Percentiles rank a stretch among this genome's conserved stretches.
These are phyloP conservation scores for Novumbra hubbsi DNA, from an alignment of 2,797 vertebrate species.

Conservation along the genomic window DNA sequence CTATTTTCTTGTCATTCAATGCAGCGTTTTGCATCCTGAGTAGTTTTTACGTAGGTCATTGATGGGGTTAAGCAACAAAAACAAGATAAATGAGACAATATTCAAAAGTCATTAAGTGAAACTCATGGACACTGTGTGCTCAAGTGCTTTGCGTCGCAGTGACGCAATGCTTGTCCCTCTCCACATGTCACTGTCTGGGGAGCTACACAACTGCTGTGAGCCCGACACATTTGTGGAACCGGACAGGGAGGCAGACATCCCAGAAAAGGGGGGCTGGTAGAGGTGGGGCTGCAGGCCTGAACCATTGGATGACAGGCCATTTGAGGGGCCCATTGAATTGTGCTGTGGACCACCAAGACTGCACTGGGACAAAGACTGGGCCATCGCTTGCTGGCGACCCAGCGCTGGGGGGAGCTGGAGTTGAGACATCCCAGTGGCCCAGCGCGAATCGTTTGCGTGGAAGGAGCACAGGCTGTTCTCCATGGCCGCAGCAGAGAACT, in stretches of 20 bases:
- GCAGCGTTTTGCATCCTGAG: constrained; percentile 1
- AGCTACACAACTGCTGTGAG: constrained; percentile 95
- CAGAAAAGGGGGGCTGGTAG: constrained; percentile 94
- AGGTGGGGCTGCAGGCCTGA: constrained; percentile 94
- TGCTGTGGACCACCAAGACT: constrained; percentile 88
- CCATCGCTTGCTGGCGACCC: constrained; percentile 91
- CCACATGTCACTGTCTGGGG: constrained; percentile 99
- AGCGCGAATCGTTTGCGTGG: constrained; percentile 95
- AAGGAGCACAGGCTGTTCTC: constrained; percentile 97
- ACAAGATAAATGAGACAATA: constrained; percentile 41
- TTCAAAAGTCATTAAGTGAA: constrained; percentile 86
- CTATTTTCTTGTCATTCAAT: constrained; percentile 1
- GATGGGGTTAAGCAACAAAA: constrained; percentile 41
- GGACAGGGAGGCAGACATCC: constrained; percentile 94
- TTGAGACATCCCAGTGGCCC: constrained; percentile 94
- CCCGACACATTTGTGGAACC: constrained; percentile 92
- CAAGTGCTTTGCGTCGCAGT: constrained; percentile 94
- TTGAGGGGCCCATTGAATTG: constrained; percentile 95
- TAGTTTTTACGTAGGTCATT: constrained; percentile 46
- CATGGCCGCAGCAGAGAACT: constrained; percentile 93
- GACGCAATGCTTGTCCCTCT: constrained; percentile 98
- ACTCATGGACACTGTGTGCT: constrained; percentile 99
- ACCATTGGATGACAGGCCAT: constrained; percentile 91
- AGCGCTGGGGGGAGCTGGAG: constrained; percentile 88
- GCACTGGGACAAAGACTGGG: constrained; percentile 95